phyloP scores from a whole-genome alignment of 2,888 invertebrate genomes.

The Hedychridium roseum region DNA sequence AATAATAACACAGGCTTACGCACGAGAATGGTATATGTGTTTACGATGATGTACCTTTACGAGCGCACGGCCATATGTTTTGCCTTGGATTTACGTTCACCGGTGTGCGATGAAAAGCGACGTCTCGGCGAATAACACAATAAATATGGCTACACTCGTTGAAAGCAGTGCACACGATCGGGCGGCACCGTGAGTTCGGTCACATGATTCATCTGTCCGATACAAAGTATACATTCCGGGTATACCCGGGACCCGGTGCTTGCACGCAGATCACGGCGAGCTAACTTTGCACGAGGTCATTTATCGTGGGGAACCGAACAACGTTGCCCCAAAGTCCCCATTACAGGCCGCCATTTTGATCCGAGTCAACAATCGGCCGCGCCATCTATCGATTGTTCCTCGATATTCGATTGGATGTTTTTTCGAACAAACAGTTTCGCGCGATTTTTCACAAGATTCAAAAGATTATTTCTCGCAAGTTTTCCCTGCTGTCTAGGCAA shows the following conservation, averaged over 20 bases:
- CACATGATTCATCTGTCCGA: constrained; percentile 39
- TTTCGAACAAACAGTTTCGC: constrained; percentile 33
- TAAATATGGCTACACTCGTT: constrained; percentile 51
- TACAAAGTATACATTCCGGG: constrained; percentile 34
- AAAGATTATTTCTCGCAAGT: not conserved
- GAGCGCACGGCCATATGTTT: constrained; percentile 22
- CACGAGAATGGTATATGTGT: too few relatives aligned
- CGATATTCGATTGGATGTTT: constrained; percentile 38
- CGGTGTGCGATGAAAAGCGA: constrained; percentile 24
- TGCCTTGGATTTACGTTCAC: constrained; percentile 16
- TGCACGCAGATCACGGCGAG: constrained; percentile 23
- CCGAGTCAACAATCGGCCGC: constrained; percentile 69
- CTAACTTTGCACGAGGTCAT: constrained; percentile 36
- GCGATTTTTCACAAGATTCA: too few relatives aligned
- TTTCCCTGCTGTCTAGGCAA: too few relatives aligned
- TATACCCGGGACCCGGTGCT: constrained; percentile 21
- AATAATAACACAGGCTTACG: too few relatives aligned
- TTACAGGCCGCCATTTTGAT: constrained; percentile 56
- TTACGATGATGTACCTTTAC: constrained; percentile 15
- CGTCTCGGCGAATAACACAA: constrained; percentile 39
- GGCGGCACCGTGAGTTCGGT: constrained; percentile 27
- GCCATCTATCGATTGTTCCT: constrained; percentile 69
- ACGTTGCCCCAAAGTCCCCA: constrained; percentile 47
- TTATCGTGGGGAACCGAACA: constrained; percentile 41
- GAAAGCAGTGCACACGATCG: constrained; percentile 36